A percentile compares a stretch with the other conserved stretches of the same genome.
Evolutionary conservation across 2,113 vertebrate species (phyloP).

Genomic region (Brachionichthys hirsutus): DNA sequence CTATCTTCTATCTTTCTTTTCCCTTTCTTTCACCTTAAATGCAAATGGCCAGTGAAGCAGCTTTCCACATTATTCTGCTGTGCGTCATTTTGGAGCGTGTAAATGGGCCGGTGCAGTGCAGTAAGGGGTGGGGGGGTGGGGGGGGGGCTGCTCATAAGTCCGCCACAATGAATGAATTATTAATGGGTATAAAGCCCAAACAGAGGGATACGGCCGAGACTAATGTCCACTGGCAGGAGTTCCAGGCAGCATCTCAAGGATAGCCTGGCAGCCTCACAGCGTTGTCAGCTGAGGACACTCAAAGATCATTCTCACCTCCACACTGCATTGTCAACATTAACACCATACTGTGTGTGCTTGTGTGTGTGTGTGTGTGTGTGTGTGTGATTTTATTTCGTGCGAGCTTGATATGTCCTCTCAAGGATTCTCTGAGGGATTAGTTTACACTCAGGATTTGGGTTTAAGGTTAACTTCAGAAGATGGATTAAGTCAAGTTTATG

Average conservation of each 20-base stretch:
- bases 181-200: conserved; percentile 68
- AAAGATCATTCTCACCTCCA: conserved; percentile 47
- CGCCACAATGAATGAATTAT: conserved; percentile 67
- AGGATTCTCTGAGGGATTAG: conserved; percentile 45
- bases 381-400: conserved; percentile 24
- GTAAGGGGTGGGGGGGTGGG: conserved; percentile 25
- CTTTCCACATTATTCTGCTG: conserved; percentile 27
- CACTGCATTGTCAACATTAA: conserved; percentile 37
- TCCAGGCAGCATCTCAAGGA: conserved; percentile 54
- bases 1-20: conserved; percentile 15
- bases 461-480: conserved; percentile 50
- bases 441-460: conserved; percentile 41
- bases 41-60: conserved; percentile 35
- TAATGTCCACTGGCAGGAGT: conserved; percentile 65
- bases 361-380: conserved; percentile 1
- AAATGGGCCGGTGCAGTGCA: conserved; percentile 47
- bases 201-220: conserved; percentile 57
- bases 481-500: conserved; percentile 47
- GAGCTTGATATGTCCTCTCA: conserved; percentile 25
- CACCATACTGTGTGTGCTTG: conserved; percentile 4
- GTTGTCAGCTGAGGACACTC: conserved; percentile 51
- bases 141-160: conserved; percentile 51
- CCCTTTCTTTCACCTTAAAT: conserved; percentile 37
- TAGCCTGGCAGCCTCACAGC: conserved; percentile 38
- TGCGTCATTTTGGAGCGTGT: conserved; percentile 50